Percentiles rank a stretch among this genome's conserved stretches.
Evolutionary conservation across 2,113 vertebrate species (phyloP).

Genomic region (Phoxinus phoxinus): DNA sequence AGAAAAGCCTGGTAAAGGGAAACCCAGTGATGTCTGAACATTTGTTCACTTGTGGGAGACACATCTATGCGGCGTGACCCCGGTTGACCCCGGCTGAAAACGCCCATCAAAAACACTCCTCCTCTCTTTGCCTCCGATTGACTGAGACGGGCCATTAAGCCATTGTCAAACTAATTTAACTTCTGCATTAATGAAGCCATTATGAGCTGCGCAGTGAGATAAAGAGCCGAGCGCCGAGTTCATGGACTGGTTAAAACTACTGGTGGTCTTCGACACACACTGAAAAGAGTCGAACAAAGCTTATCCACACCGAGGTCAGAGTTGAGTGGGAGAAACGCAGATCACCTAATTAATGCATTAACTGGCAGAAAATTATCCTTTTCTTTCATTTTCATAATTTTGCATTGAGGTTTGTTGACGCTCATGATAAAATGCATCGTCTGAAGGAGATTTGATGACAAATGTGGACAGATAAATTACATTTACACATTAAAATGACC

Average conservation of each 20-base stretch:
- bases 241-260: constrained; percentile 63
- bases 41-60: constrained; percentile 74
- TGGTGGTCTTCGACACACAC: constrained; percentile 4
- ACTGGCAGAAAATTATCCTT: too few species aligned
- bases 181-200: constrained; percentile 84
- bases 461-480: background rate
- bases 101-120: constrained; percentile 73
- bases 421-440: background rate
- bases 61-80: constrained; percentile 68
- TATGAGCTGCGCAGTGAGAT: constrained; percentile 80
- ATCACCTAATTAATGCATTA: background rate
- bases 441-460: background rate
- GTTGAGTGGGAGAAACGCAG: background rate
- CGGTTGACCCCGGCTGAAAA: constrained; percentile 77
- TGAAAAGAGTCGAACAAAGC: constrained; percentile 68
- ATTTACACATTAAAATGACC: background rate
- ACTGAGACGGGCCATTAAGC: constrained; percentile 77
- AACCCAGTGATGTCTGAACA: constrained; percentile 77
- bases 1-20: constrained; percentile 66
- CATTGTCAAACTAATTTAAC: constrained; percentile 82
- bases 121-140: constrained; percentile 67
- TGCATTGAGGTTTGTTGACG: too few species aligned
- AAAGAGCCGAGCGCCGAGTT: constrained; percentile 61
- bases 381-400: too few species aligned
- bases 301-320: constrained; percentile 11